phyloP scores from a whole-genome alignment of 2,113 vertebrate genomes.

The Chrysemys picta region DNA sequence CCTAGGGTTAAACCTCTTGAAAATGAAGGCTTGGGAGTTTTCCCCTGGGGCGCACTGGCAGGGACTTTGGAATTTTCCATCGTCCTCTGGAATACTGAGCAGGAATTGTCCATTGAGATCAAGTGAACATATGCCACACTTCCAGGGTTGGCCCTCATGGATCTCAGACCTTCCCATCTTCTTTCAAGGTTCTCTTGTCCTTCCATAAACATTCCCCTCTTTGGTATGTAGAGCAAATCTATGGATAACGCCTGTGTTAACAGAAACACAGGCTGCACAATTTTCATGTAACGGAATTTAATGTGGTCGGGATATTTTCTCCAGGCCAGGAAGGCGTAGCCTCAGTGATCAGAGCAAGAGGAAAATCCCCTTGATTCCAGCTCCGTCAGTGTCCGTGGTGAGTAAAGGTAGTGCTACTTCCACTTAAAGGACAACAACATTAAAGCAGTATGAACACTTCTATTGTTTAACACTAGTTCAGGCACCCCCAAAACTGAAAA shows the following conservation, averaged over 20 bases:
- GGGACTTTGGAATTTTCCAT: not conserved
- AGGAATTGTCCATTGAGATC: not conserved
- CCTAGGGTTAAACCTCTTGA: not conserved
- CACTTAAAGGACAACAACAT: conserved; percentile 11
- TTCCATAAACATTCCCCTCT: conserved; percentile 29
- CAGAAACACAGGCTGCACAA: not conserved
- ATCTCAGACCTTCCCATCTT: not conserved
- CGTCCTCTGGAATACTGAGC: not conserved
- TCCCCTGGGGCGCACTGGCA: rapidly evolving
- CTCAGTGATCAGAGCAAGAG: not conserved
- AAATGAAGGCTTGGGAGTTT: not conserved
- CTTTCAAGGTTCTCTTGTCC: not conserved
- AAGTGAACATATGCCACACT: not conserved
- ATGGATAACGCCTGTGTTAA: not conserved
- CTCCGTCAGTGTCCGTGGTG: rapidly evolving
- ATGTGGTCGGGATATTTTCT: not conserved
- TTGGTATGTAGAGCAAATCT: conserved; percentile 64
- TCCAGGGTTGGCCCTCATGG: rapidly evolving
- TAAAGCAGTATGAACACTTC: conserved; percentile 34
- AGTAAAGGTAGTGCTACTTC: not conserved
- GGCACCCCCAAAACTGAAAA: conserved; percentile 19
- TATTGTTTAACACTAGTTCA: not conserved
- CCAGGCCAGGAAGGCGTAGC: not conserved
- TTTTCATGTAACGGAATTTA: not conserved
- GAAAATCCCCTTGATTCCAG: not conserved